Base-by-base conservation (phyloP, 2,113 vertebrate genomes). In the Perognathus longimembris region DNA sequence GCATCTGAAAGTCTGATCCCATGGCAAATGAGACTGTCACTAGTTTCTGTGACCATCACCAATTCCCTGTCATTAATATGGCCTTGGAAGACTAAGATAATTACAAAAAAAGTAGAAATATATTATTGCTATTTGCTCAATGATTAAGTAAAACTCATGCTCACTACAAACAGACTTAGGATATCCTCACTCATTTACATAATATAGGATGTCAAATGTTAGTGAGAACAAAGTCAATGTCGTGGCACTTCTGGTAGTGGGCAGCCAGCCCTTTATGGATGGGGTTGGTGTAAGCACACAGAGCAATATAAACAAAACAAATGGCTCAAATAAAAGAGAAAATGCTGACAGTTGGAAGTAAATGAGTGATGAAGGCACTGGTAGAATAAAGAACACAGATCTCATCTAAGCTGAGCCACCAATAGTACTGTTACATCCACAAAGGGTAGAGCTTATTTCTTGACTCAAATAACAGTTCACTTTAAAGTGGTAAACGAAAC, bases 221-320 rank as follows among this genome's bases (percentile, higher is more conserved):
- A 28, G 81, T 34, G 78, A 17, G 2, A 1, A 30, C 6, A 12
- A 75, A 21, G 18, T 15, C n/a, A n/a, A 99, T 99, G 94, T 99
- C 99, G 17, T 99, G 99, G 3, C 99, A 98, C 97, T 99, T 99
- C 98, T 99, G 99, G 97, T 99, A 99, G 98, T 99, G 99, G 54
- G 99, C 99, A 0, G 99, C 99, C 74, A 99, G 98, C 71, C 99
- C 99, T 97, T 99, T 99, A 76, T 99, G 99, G 96, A 99, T 99
- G 45, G 99, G 99, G 97, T 99, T 99, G 61, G 99, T 99, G 96
- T 99, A 99, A 0, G 99, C 97, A 96, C 99, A 99, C 64, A 99
- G 97, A 38, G 99, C 99, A 79, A 57, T 45, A 83, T 21, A 89
- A 34, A 66, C 66, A 70, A 69, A 66, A 82, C 17, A 63, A 84